Evolutionary conservation across 2,797 vertebrate species (phyloP).

Genomic region (Gadopsis marmoratus): DNA sequence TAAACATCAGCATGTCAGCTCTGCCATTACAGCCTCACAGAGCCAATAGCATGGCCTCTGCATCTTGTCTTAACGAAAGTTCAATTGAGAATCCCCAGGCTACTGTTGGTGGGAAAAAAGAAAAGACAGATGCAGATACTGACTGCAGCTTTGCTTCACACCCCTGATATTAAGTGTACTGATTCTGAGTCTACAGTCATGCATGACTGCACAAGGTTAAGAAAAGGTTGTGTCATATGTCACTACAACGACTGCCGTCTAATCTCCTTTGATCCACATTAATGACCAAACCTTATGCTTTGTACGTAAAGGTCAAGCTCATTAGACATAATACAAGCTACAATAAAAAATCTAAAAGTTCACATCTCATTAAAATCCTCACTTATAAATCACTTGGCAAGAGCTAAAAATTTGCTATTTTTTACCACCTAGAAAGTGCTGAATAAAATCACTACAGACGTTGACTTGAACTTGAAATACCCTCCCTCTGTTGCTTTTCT

Average conservation of each 20-base stretch:
- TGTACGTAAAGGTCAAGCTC: slow-evolving; percentile 55
- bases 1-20: neutral
- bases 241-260: slow-evolving; percentile 42
- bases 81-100: neutral
- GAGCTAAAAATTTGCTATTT: slow-evolving; percentile 10
- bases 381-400: slow-evolving; percentile 5
- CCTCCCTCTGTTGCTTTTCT: slow-evolving; percentile 41
- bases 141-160: slow-evolving; percentile 17
- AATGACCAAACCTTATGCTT: slow-evolving; percentile 45
- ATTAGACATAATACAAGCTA: slow-evolving; percentile 39
- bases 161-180: slow-evolving; percentile 30
- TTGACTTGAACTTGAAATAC: slow-evolving; percentile 50
- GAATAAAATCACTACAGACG: slow-evolving; percentile 33
- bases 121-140: slow-evolving; percentile 21
- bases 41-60: neutral
- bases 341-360: slow-evolving; percentile 21
- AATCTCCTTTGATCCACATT: slow-evolving; percentile 56
- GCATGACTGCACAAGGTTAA: slow-evolving; percentile 60
- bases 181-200: slow-evolving; percentile 48
- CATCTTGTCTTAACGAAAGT: neutral
- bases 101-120: neutral
- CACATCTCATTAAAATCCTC: slow-evolving; percentile 24
- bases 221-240: slow-evolving; percentile 62
- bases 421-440: slow-evolving; percentile 22
- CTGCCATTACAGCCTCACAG: neutral